A percentile compares a stretch with the other conserved stretches of the same genome.
phyloP scores from a whole-genome alignment of 2,888 invertebrate species.

The Philopedon plagiatum region DNA sequence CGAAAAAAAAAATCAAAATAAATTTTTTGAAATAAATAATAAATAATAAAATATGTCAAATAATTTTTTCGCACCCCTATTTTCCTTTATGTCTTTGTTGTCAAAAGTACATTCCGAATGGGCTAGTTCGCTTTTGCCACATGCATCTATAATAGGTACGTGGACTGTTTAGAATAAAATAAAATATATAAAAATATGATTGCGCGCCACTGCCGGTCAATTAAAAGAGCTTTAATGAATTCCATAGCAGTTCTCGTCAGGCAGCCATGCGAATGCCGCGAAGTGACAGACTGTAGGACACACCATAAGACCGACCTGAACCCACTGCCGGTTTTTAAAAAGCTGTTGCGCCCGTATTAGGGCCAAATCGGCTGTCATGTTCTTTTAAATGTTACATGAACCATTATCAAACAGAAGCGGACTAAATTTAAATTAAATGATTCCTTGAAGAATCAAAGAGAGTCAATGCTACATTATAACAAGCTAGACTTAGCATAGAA shows the following conservation, averaged over 20 bases:
- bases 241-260: constrained; percentile 42
- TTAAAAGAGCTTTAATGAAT: constrained; percentile 43
- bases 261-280: constrained; percentile 46
- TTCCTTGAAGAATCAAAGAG: no score
- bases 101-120: no score
- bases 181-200: background rate
- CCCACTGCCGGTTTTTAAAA: constrained; percentile 44
- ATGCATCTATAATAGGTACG: no score
- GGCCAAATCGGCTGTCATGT: constrained; percentile 55
- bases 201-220: constrained; percentile 24
- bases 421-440: constrained; percentile 35
- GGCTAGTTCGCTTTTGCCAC: no score
- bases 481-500: no score
- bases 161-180: no score
- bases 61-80: no score
- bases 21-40: no score
- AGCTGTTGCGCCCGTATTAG: constrained; percentile 49
- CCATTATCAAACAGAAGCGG: constrained; percentile 42
- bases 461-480: no score
- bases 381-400: constrained; percentile 49
- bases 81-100: no score
- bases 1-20: no score
- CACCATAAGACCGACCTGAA: constrained; percentile 26
- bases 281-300: constrained; percentile 51
- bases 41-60: no score